Conservation (phyloP, 1,140 invertebrate species). For the Cotesia typhae region DNA sequence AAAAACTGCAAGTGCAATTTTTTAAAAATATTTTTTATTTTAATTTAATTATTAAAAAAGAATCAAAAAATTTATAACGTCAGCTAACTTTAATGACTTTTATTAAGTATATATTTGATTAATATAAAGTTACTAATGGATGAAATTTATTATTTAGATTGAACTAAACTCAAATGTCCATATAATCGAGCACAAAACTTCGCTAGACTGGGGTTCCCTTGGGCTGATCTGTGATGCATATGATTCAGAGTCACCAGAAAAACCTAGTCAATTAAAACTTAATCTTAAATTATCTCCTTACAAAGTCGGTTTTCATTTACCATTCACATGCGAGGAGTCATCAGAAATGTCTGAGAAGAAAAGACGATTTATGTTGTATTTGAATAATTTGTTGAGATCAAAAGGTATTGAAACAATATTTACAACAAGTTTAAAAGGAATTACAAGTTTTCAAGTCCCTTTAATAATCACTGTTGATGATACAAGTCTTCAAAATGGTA, state of each 20-base stretch:
- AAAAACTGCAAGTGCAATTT: too few relatives aligned
- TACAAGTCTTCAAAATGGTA: slow-evolving; percentile 75
- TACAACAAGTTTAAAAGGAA: slow-evolving; percentile 41
- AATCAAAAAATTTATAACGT: too few relatives aligned
- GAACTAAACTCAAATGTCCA: slow-evolving; percentile 55
- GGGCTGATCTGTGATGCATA: slow-evolving; percentile 73
- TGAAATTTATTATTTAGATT: slow-evolving; percentile 68
- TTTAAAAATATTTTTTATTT: too few relatives aligned
- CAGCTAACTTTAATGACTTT: too few relatives aligned
- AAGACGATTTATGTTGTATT: slow-evolving; percentile 56
- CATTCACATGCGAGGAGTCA: slow-evolving; percentile 37
- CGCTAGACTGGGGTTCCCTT: slow-evolving; percentile 69
- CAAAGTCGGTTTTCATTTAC: slow-evolving; percentile 71
- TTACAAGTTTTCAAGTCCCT: slow-evolving; percentile 69
- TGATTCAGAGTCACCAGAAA: slow-evolving; percentile 47
- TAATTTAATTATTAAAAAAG: too few relatives aligned
- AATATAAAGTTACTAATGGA: background rate
- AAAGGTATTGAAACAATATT: slow-evolving; percentile 57
- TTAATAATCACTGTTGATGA: slow-evolving; percentile 74
- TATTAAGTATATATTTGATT: too few relatives aligned
- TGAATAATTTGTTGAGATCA: slow-evolving; percentile 58
- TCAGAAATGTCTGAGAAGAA: slow-evolving; percentile 45
- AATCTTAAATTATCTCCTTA: slow-evolving; percentile 79
- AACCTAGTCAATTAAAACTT: slow-evolving; percentile 65
- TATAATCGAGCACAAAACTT: slow-evolving; percentile 67